Conservation (phyloP, 2,888 invertebrate species). For the Volucella zonaria region DNA sequence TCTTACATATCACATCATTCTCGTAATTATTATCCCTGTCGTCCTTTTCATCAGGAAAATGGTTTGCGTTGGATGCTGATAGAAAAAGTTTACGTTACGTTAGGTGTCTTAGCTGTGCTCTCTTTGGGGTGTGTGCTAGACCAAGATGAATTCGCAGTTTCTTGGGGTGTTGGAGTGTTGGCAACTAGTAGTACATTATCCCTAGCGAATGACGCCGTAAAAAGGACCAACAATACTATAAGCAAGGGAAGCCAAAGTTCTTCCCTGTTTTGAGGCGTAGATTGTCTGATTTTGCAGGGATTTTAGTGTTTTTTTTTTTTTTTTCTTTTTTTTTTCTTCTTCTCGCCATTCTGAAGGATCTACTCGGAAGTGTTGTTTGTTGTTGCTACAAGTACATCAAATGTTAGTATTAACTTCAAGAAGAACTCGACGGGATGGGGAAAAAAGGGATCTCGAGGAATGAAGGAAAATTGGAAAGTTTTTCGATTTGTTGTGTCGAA, state of each 20-base stretch:
- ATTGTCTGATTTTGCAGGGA: slow-evolving; percentile 54
- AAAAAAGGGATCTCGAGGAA: neutral
- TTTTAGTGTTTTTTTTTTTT: slow-evolving; percentile 36
- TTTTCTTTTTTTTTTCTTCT: neutral
- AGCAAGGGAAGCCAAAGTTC: slow-evolving; percentile 24
- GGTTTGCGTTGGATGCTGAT: slow-evolving; percentile 45
- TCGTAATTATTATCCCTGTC: slow-evolving; percentile 62
- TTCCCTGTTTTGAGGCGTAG: slow-evolving; percentile 34
- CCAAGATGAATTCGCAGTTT: slow-evolving; percentile 19
- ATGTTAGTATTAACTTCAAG: slow-evolving; percentile 52
- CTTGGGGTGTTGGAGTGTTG: slow-evolving; percentile 4
- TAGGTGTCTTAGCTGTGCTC: slow-evolving; percentile 5
- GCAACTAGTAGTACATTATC: slow-evolving; percentile 62
- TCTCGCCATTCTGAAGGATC: slow-evolving; percentile 50
- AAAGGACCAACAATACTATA: slow-evolving; percentile 3
- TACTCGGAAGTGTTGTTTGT: slow-evolving; percentile 27
- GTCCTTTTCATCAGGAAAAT: slow-evolving; percentile 16
- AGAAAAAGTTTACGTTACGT: slow-evolving; percentile 61
- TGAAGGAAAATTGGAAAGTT: slow-evolving; percentile 57
- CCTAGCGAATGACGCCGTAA: slow-evolving; percentile 40
- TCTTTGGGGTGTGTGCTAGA: slow-evolving; percentile 1
- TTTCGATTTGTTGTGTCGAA: slow-evolving; percentile 71
- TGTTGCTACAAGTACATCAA: slow-evolving; percentile 56
- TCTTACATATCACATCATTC: slow-evolving; percentile 44
- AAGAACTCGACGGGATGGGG: neutral